A percentile compares a stretch with the other conserved stretches of the same genome.
Conservation (phyloP, 2,113 vertebrate species). For the Delphinus delphis region DNA sequence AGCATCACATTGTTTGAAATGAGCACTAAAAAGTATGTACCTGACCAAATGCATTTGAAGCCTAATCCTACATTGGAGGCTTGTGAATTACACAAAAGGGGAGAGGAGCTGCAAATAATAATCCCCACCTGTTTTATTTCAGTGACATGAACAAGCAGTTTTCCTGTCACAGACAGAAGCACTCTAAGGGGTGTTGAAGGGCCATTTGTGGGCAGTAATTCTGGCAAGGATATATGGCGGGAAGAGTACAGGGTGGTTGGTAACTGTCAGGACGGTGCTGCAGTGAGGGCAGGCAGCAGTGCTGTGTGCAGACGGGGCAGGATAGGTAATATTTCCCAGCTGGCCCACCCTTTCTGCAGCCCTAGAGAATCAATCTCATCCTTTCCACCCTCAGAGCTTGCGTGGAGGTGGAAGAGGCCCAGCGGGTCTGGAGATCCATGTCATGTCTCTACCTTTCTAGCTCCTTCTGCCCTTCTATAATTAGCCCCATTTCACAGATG, state of each 20-base stretch:
- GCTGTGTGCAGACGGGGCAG: background rate
- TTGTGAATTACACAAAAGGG: slow-evolving; percentile 52
- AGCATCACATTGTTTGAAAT: background rate
- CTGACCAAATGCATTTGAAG: slow-evolving; percentile 57
- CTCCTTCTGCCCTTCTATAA: background rate
- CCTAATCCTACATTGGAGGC: slow-evolving; percentile 48
- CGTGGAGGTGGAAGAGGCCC: background rate
- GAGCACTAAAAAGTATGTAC: slow-evolving; percentile 26
- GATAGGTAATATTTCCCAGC: slow-evolving; percentile 49
- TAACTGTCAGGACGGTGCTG: background rate
- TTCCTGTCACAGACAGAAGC: slow-evolving; percentile 33
- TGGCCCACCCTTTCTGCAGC: slow-evolving; percentile 24
- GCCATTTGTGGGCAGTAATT: slow-evolving; percentile 25
- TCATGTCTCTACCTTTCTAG: background rate
- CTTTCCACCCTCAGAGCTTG: slow-evolving; percentile 75
- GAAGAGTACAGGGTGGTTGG: background rate
- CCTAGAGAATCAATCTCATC: slow-evolving; percentile 83
- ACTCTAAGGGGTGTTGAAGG: background rate
- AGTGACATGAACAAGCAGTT: slow-evolving; percentile 31
- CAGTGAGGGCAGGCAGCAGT: background rate
- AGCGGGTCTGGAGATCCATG: background rate
- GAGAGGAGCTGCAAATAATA: slow-evolving; percentile 41
- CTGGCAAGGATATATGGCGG: background rate
- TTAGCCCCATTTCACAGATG: slow-evolving; percentile 52
- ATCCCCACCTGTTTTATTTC: slow-evolving; percentile 69